These are phyloP conservation scores for Oscheius sp. DNA, from an alignment of 2,888 invertebrate species.

Conservation along the genomic window DNA sequence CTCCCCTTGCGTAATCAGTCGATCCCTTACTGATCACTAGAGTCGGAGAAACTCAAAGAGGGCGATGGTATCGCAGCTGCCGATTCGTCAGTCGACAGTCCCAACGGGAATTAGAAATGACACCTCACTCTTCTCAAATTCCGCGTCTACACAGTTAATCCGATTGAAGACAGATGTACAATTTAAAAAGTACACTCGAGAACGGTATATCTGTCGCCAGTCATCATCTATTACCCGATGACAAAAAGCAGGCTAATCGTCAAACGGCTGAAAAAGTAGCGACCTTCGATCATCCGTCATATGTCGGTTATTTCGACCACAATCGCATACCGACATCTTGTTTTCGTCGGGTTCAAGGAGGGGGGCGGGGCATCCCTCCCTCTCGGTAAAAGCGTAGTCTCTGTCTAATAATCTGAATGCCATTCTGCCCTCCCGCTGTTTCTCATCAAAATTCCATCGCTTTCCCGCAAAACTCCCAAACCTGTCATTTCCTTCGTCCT, in stretches of 20 bases:
- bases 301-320: conserved; percentile 2
- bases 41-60: conserved; percentile 18
- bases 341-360: not conserved
- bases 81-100: conserved; percentile 21
- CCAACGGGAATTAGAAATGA: conserved; percentile 26
- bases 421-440: conserved; percentile 10
- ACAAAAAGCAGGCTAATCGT: not conserved
- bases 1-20: not conserved
- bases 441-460: too few species aligned
- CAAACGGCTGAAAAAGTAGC: not conserved
- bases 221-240: too few species aligned
- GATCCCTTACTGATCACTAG: not conserved
- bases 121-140: conserved; percentile 9
- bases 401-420: not conserved
- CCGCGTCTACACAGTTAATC: not conserved
- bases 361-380: not conserved
- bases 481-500: not conserved
- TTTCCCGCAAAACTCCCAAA: conserved; percentile 10
- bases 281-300: conserved; percentile 8
- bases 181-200: too few species aligned
- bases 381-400: not conserved
- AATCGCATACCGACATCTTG: not conserved
- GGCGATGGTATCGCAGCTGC: conserved; percentile 19
- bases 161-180: too few species aligned
- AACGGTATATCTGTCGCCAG: too few species aligned